A percentile compares a stretch with the other conserved stretches of the same genome.
These are phyloP conservation scores for Hydropsyche tenuis DNA, from an alignment of 1,140 invertebrate genomes.

Conservation along the genomic window DNA sequence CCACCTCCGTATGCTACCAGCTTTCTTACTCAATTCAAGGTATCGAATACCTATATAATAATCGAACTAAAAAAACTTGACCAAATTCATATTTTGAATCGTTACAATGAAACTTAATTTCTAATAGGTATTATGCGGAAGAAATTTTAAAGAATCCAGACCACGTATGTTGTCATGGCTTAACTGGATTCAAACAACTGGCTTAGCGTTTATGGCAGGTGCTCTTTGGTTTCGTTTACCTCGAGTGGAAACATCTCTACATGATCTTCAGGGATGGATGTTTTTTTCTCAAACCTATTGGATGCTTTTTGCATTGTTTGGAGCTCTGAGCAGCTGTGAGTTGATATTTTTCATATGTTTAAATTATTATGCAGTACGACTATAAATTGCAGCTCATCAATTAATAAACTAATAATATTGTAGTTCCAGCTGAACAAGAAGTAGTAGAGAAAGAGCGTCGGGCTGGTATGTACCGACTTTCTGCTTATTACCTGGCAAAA, in stretches of 20 bases:
- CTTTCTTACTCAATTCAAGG: slow-evolving; percentile 82
- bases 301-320: slow-evolving; percentile 86
- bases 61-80: too few relatives aligned
- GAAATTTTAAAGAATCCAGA: slow-evolving; percentile 82
- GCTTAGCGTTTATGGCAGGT: slow-evolving; percentile 76
- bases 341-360: slow-evolving; percentile 13
- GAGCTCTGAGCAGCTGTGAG: slow-evolving; percentile 75
- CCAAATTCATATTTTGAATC: too few relatives aligned
- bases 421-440: slow-evolving; percentile 82
- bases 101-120: slow-evolving; percentile 22
- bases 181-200: slow-evolving; percentile 82
- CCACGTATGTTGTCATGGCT: slow-evolving; percentile 81
- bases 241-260: slow-evolving; percentile 75
- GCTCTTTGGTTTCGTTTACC: slow-evolving; percentile 82
- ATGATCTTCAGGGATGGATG: slow-evolving; percentile 87
- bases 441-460: slow-evolving; percentile 84
- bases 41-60: too few relatives aligned
- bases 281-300: slow-evolving; percentile 87
- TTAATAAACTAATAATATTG: slow-evolving; percentile 41
- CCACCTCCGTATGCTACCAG: slow-evolving; percentile 72
- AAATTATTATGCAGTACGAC: too few relatives aligned
- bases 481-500: slow-evolving; percentile 86
- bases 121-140: slow-evolving; percentile 69
- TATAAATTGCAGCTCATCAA: too few relatives aligned
- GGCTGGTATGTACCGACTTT: slow-evolving; percentile 82